Evolutionary conservation across 2,113 vertebrate genomes (phyloP).

Genomic region (Salvator merianae): DNA sequence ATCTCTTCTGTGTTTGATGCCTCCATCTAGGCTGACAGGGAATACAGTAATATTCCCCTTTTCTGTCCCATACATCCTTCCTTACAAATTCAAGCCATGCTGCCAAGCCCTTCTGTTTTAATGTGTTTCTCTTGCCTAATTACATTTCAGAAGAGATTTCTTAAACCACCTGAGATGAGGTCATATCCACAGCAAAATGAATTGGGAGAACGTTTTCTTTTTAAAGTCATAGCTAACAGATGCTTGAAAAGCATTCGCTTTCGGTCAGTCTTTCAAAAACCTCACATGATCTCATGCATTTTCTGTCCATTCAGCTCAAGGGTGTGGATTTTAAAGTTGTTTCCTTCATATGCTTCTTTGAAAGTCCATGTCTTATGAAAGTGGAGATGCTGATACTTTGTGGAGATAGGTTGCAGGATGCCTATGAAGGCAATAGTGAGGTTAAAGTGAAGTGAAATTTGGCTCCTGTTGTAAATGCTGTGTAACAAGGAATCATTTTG

Average conservation of each 20-base stretch:
- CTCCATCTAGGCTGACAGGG: background rate
- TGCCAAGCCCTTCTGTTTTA: conserved; percentile 39
- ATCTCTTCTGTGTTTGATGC: background rate
- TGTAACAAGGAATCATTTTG: background rate
- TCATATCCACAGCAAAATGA: conserved; percentile 50
- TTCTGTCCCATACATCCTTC: conserved; percentile 2
- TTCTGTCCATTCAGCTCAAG: conserved; percentile 55
- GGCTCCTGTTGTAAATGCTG: background rate
- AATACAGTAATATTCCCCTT: background rate
- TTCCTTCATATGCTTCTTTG: conserved; percentile 57
- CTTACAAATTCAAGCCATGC: background rate
- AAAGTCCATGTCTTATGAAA: conserved; percentile 22
- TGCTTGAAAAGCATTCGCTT: conserved; percentile 54
- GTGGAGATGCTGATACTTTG: conserved; percentile 45
- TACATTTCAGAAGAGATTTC: conserved; percentile 48
- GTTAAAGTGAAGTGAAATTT: conserved; percentile 57
- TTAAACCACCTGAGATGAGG: conserved; percentile 62
- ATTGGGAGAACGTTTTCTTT: conserved; percentile 48
- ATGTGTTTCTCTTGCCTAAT: conserved; percentile 54
- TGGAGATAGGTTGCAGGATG: conserved; percentile 22
- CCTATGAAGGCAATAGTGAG: conserved; percentile 45
- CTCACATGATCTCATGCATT: conserved; percentile 53
- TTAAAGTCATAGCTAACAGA: conserved; percentile 42
- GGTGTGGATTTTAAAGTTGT: conserved; percentile 39
- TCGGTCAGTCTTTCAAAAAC: conserved; percentile 56